Conservation (phyloP, 1,140 invertebrate species). For the Mamestra configurata region DNA sequence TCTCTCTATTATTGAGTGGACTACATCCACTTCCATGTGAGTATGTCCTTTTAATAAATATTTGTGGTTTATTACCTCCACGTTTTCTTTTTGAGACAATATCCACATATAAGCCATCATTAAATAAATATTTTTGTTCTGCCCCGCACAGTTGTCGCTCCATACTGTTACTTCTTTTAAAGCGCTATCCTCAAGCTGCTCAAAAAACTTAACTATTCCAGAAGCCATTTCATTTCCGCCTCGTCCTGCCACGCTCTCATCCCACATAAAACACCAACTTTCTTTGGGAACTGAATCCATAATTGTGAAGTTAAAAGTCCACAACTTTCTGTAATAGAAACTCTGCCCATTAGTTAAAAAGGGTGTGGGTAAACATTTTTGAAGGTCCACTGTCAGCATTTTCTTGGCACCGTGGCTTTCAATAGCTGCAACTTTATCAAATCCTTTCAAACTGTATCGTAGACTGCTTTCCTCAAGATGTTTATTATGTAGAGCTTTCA, state of each 20-base stretch:
- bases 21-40: no score
- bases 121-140: no score
- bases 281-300: conserved; percentile 37
- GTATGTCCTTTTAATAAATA: no score
- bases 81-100: no score
- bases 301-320: conserved; percentile 55
- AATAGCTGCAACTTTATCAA: conserved; percentile 50
- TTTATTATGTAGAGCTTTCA: conserved; percentile 48
- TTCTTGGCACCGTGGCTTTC: conserved; percentile 47
- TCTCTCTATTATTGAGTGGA: no score
- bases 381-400: conserved; percentile 54
- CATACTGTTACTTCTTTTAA: no score
- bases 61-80: no score
- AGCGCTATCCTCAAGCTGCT: no score
- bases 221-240: conserved; percentile 27
- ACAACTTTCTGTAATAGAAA: conserved; percentile 50
- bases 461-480: conserved; percentile 38
- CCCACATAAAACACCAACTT: conserved; percentile 48
- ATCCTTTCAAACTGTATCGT: conserved; percentile 48
- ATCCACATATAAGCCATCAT: no score
- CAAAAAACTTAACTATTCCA: no score
- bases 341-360: conserved; percentile 49
- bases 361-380: conserved; percentile 53
- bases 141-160: no score
- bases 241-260: conserved; percentile 46